Base-by-base conservation (phyloP, 2,888 invertebrate species). In the Polia nebulosa region DNA sequence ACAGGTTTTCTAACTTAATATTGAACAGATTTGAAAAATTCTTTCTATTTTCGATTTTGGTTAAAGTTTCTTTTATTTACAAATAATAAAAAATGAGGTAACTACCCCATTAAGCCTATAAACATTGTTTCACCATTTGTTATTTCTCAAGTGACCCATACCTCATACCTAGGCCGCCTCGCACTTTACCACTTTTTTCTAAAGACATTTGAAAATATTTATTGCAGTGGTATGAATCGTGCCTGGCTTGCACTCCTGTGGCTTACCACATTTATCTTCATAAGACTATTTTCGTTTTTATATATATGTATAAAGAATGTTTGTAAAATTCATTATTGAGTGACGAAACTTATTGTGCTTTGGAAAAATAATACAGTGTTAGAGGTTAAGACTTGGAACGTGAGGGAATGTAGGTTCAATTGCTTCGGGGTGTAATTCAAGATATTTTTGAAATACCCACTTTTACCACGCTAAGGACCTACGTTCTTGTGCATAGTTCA, bases 351-450 rank as follows among this genome's bases (percentile, higher is more conserved):
- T 66, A 58, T 70, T 69, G 51, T 55, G 56, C 36, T n/a, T 39
- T 60, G 32, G n/a, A 49, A 52, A 66, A 72, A 78, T 77, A 76
- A 61, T 53, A 41, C 11, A 57, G 22, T 47, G 15, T 77, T 45
- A 61, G 44, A 44, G 44, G 45, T 44, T 77, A 52, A 81, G 81
- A n/a, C 81, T 39, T 41, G 13, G 39, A 34, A 78, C 82, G 81
- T 81, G 76, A 71, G 49, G 1, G 34, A 77, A 47, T 53, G n/a
- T 7, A 34, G 34, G 49, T 41, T 60, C 44, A 13, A 56, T 44
- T 49, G 20, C 25, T 56, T 56, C 58, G 45, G 27, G 34, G 36
- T 47, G 41, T 47, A 45, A 55, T 62, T 56, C 11, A 9, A 55
- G 29, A 60, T 22, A 60, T 49, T 44, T 60, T 57, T 5, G 22